Percentiles rank a stretch among this genome's conserved stretches.
Evolutionary conservation across 2,797 vertebrate genomes (phyloP).

Genomic region (Sardinella longiceps): DNA sequence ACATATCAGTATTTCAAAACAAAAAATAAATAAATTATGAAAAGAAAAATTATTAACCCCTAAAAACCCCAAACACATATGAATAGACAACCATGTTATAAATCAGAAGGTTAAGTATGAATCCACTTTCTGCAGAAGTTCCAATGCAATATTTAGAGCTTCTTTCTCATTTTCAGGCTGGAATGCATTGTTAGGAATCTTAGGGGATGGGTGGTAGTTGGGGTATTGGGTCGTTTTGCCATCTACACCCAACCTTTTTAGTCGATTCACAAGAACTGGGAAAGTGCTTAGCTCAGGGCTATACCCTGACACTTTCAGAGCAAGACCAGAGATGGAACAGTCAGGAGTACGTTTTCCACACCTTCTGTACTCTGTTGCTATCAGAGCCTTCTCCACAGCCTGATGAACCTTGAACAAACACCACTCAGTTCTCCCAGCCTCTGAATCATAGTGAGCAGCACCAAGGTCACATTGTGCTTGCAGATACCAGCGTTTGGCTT

Average conservation of each 20-base stretch:
- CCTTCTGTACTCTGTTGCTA: conserved; percentile 68
- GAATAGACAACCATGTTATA: not conserved
- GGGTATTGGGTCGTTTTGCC: conserved; percentile 81
- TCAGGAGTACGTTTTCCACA: conserved; percentile 50
- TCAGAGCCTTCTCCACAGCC: conserved; percentile 79
- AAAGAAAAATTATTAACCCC: not conserved
- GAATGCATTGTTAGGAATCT: conserved; percentile 76
- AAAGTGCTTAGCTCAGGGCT: conserved; percentile 59
- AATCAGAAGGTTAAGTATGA: conserved; percentile 63
- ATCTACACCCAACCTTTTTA: conserved; percentile 71
- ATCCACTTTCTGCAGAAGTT: conserved; percentile 67
- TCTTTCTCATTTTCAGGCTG: conserved; percentile 53
- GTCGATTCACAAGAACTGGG: conserved; percentile 56
- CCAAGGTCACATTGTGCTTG: conserved; percentile 79
- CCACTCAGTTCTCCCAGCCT: conserved; percentile 74
- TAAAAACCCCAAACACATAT: not conserved
- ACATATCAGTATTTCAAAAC: not conserved
- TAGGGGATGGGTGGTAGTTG: conserved; percentile 65
- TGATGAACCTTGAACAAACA: conserved; percentile 82
- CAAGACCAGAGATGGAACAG: conserved; percentile 63
- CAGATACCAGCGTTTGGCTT: conserved; percentile 77
- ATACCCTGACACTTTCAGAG: conserved; percentile 57
- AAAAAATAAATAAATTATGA: too few relatives aligned
- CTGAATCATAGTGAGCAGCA: conserved; percentile 68
- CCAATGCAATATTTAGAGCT: conserved; percentile 63